Evolutionary conservation across 1,140 invertebrate species (phyloP).

Genomic region (Chymomyza costata): DNA sequence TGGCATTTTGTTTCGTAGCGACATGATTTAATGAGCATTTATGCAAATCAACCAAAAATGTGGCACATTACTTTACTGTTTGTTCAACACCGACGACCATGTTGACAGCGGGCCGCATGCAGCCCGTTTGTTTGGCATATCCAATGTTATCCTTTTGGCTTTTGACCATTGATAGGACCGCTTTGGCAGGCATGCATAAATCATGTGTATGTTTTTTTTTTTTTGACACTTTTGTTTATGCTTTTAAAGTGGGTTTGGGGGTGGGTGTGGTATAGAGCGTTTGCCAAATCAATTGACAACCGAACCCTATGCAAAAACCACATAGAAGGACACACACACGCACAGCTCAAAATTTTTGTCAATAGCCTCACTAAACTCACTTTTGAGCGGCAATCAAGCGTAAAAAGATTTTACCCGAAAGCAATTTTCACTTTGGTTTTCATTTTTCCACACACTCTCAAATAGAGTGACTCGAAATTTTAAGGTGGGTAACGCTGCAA

Average conservation of each 20-base stretch:
- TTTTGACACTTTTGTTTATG: neutral
- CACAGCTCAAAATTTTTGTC: neutral
- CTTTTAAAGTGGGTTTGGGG: slow-evolving; percentile 26
- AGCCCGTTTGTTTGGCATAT: neutral
- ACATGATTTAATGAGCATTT: slow-evolving; percentile 69
- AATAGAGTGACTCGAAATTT: no score
- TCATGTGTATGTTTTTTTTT: slow-evolving; percentile 36
- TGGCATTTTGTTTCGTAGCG: slow-evolving; percentile 29
- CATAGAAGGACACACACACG: slow-evolving; percentile 20
- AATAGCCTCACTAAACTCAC: slow-evolving; percentile 20
- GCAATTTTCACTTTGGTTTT: slow-evolving; percentile 69
- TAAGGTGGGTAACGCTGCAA: no score
- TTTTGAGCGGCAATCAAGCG: slow-evolving; percentile 65
- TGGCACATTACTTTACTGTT: slow-evolving; percentile 13
- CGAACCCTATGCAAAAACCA: slow-evolving; percentile 12
- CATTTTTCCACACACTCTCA: no score
- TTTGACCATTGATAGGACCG: slow-evolving; percentile 17
- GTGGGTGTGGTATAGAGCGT: slow-evolving; percentile 21
- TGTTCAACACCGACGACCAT: slow-evolving; percentile 8
- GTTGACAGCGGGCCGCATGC: no score
- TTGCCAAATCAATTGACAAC: slow-evolving; percentile 30
- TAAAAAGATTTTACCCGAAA: slow-evolving; percentile 63
- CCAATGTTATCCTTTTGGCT: slow-evolving; percentile 43
- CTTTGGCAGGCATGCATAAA: slow-evolving; percentile 39
- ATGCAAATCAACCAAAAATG: slow-evolving; percentile 56